A percentile compares a stretch with the other conserved stretches of the same genome.
Conservation (phyloP, 2,113 vertebrate species). For the Psilopsiagon aurifrons region DNA sequence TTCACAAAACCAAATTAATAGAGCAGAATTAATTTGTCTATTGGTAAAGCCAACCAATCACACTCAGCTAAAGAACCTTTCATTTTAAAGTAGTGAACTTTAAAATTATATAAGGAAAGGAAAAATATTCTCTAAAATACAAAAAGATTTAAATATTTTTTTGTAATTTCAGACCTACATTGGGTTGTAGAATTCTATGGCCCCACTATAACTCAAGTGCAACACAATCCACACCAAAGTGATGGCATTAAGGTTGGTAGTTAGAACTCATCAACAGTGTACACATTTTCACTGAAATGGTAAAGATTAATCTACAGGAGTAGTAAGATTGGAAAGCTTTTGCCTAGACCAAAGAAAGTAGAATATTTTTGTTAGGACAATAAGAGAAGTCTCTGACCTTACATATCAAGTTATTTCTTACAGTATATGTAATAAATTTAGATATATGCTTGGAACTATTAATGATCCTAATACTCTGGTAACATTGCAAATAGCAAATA, state of each 20-base stretch:
- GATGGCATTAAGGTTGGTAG: not conserved
- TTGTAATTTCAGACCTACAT: not conserved
- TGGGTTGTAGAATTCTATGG: not conserved
- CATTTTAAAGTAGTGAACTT: not conserved
- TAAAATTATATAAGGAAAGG: not conserved
- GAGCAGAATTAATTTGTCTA: not conserved
- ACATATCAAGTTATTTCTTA: not conserved
- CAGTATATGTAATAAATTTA: not conserved
- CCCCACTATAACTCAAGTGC: not conserved
- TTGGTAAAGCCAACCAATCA: not conserved
- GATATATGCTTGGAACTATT: not conserved
- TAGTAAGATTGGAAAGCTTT: not conserved
- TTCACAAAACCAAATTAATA: not conserved
- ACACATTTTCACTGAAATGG: not conserved
- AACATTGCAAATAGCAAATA: not conserved
- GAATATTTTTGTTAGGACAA: not conserved
- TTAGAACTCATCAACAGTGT: not conserved
- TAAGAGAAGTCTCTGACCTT: not conserved
- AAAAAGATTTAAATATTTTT: not conserved
- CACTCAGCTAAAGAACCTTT: not conserved
- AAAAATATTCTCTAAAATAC: not conserved
- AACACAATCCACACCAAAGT: not conserved
- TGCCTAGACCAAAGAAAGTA: not conserved
- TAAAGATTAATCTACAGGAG: not conserved
- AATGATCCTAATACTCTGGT: not conserved